Conservation (phyloP, 2,888 invertebrate species). For the Eudasyphora cyanicolor region DNA sequence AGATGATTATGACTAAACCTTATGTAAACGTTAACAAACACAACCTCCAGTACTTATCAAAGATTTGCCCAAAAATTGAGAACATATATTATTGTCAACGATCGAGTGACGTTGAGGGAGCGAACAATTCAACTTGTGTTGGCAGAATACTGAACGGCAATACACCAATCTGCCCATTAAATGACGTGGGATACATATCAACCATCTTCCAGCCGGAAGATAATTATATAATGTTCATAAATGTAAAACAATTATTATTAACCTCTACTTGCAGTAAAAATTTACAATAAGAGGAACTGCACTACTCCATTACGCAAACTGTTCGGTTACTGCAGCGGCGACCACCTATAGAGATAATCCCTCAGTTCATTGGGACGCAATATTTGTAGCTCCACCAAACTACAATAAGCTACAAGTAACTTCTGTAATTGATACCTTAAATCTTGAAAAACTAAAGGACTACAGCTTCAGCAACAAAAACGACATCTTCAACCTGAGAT, state of each 20-base stretch:
- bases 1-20: slow-evolving; percentile 49
- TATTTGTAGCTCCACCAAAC: slow-evolving; percentile 17
- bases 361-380: not conserved
- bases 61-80: slow-evolving; percentile 38
- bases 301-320: not conserved
- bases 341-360: not conserved
- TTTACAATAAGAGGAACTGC: slow-evolving; percentile 26
- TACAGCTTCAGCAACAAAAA: slow-evolving; percentile 23
- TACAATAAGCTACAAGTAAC: slow-evolving; percentile 10
- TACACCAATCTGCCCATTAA: slow-evolving; percentile 15
- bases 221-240: slow-evolving; percentile 27
- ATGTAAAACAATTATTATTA: slow-evolving; percentile 22
- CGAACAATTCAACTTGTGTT: slow-evolving; percentile 4
- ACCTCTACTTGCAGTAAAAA: slow-evolving; percentile 25
- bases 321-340: not conserved
- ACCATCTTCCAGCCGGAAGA: slow-evolving; percentile 32
- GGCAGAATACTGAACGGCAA: slow-evolving; percentile 1
- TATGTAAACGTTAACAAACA: slow-evolving; percentile 30
- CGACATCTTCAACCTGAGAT: not conserved
- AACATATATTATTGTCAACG: slow-evolving; percentile 15
- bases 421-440: slow-evolving; percentile 21
- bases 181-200: slow-evolving; percentile 23
- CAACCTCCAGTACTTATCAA: slow-evolving; percentile 25
- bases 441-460: slow-evolving; percentile 3
- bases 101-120: slow-evolving; percentile 6